Conservation (phyloP, 2,888 invertebrate genomes). For the Odontocolon sp. region DNA sequence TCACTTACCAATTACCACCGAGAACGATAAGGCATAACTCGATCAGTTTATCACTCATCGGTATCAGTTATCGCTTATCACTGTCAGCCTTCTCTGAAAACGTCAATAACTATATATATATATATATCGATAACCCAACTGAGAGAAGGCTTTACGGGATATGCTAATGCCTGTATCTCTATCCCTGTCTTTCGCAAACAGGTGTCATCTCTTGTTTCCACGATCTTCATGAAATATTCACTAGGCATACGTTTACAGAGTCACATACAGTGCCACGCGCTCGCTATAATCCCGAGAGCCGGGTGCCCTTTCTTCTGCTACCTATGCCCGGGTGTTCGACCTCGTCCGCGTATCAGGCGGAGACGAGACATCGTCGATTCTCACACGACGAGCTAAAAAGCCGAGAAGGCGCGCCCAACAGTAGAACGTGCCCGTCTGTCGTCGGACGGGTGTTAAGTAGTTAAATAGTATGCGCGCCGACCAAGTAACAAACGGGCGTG, state of each 20-base stretch:
- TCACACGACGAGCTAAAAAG: constrained; percentile 27
- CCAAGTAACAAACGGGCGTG: constrained; percentile 41
- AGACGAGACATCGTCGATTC: constrained; percentile 38
- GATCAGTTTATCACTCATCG: too few species aligned
- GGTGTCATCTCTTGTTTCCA: constrained; percentile 76
- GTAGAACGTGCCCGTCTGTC: constrained; percentile 49
- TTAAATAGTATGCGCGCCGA: constrained; percentile 48
- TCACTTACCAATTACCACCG: too few species aligned
- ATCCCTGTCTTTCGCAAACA: constrained; percentile 67
- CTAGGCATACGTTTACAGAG: constrained; percentile 73
- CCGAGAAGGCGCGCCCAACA: constrained; percentile 43
- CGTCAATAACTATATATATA: constrained; percentile 1
- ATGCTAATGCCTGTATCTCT: constrained; percentile 8
- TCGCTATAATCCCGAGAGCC: constrained; percentile 47
- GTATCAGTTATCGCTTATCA: too few species aligned
- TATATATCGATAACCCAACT: too few species aligned
- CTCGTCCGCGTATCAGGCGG: constrained; percentile 26
- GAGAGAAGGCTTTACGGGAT: too few species aligned
- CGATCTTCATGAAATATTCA: constrained; percentile 77
- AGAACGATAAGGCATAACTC: too few species aligned
- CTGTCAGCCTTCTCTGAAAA: too few species aligned
- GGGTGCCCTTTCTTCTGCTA: neutral
- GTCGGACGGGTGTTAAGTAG: constrained; percentile 54
- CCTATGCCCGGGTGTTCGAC: constrained; percentile 53
- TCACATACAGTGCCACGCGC: constrained; percentile 34